Evolutionary conservation across 2,888 invertebrate species (phyloP).

Genomic region (Tineola bisselliella): DNA sequence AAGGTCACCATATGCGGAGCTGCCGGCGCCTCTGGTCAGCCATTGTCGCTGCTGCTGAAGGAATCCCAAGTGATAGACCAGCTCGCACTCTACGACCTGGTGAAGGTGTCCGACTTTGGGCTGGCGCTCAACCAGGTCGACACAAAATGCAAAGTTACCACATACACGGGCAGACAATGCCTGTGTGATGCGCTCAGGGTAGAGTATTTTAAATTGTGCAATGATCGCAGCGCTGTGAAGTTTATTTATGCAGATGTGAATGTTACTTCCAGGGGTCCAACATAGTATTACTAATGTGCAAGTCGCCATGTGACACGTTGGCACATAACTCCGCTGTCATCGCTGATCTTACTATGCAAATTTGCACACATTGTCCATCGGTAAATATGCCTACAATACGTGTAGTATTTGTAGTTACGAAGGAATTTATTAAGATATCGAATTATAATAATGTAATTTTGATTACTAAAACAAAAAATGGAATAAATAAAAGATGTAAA

Average conservation of each 20-base stretch:
- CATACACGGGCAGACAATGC: constrained; percentile 16
- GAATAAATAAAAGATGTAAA: too few relatives aligned
- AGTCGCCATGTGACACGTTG: background rate
- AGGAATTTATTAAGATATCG: too few relatives aligned
- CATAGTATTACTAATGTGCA: background rate
- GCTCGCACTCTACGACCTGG: constrained; percentile 19
- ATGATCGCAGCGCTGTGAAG: background rate
- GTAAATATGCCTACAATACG: too few relatives aligned
- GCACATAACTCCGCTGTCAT: background rate
- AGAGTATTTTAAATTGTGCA: too few relatives aligned
- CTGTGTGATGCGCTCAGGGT: constrained; percentile 19
- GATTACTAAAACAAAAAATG: too few relatives aligned
- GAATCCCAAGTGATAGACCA: constrained; percentile 20
- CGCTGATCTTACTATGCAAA: background rate
- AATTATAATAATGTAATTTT: too few relatives aligned
- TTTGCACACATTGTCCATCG: background rate
- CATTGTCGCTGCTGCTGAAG: constrained; percentile 20
- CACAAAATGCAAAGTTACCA: constrained; percentile 17
- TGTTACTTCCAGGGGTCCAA: background rate
- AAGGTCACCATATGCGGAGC: background rate
- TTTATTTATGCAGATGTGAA: too few relatives aligned
- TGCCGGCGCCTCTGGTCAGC: constrained; percentile 7
- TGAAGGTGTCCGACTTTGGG: constrained; percentile 17
- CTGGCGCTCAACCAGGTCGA: constrained; percentile 18
- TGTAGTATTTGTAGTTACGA: too few relatives aligned